Evolutionary conservation across 2,113 vertebrate genomes (phyloP), one percentile per base, ranked within the genome.

Genomic region (Pseudolaguvia tuberculata): DNA sequence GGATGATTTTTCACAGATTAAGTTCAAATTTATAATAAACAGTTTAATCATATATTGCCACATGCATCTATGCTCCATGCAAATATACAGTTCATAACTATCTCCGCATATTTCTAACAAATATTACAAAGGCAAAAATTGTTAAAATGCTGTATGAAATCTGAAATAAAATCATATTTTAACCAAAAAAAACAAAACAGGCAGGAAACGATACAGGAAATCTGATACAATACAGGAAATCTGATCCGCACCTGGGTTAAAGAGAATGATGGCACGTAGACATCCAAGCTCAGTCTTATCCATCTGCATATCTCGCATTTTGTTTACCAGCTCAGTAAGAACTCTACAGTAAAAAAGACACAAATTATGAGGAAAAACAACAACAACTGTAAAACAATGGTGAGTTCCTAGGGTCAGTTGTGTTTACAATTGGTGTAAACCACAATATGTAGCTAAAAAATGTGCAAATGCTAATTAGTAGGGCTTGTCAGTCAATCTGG

Each of bases 201-300:
- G n/a, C n/a, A n/a, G n/a, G n/a, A n/a, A n/a, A n/a, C n/a, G n/a
- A n/a, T n/a, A n/a, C n/a, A n/a, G n/a, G n/a, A n/a, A n/a, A n/a
- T n/a, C n/a, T n/a, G n/a, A n/a, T n/a, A n/a, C n/a, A n/a, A n/a
- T n/a, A n/a, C n/a, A n/a, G n/a, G n/a, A n/a, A n/a, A 18, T 47
- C 25, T 71, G 2, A 42, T 56, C n/a, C 23, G 48, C 74, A 93
- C 92, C 94, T 88, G 94, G 94, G 75, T 96, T 96, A 84, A 95
- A 96, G 81, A 96, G 91, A 87, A 96, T 93, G 72, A 96, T 96
- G 78, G 94, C 94, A 77, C 94, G 88, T 76, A 96, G 93, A 86
- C 94, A 96, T 79, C 94, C 91, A 56, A 92, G 87, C 82, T 92
- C 91, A 2, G 90, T 88, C 87, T 92, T 92, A 84, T 92, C 91